Base-by-base conservation (phyloP, 2,797 vertebrate species). In the Acrossocheilus wenchowensis region DNA sequence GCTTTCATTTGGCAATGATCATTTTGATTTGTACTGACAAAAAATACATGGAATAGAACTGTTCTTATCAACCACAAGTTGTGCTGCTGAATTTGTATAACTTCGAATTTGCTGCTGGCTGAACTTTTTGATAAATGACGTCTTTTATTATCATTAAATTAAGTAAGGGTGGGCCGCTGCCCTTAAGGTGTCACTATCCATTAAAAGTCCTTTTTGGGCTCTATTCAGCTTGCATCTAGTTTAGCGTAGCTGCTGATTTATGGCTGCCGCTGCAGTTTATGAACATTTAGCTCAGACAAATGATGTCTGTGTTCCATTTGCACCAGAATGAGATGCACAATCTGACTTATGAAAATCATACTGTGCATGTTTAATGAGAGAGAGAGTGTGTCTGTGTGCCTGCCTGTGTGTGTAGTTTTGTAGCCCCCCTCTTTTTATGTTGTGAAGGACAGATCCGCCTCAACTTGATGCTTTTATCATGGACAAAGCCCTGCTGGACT, bases 381-480 rank as follows among this genome's bases (percentile, higher is more conserved):
- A 72, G 79, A 36, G 45, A 30, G 30, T 30, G 30, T 5, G 60
- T 73, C 66, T 75, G 78, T 62, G 45, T 62, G 45, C 73, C 66
- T 75, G 75, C 45, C 41, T 23, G 81, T 48, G 15, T 82, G 81
- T 85, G 71, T 73, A 85, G 73, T 88, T 84, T 73, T 88, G 81
- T 89, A 89, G 82, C 87, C 87, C 79, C 0, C 1, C 5, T 78
- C 87, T 39, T 81, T 57, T 84, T 94, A 75, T 94, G 92, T 94
- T 92, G 88, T 95, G 74, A 95, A 98, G 97, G 95, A 97, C 96
- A n/a, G 96, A 97, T 93, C 96, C 97, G 0, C 96, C 97, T 84
- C 95, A 93, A 60, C 96, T 98, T 66, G 96, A 97, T 0, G 97
- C 97, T 85, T 98, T 98, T 94, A 98, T 98, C 94, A 98, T 98